A percentile compares a stretch with the other conserved stretches of the same genome.
phyloP scores from a whole-genome alignment of 53 echinoderm and acorn worm species.

The Mesocentrotus franciscanus region DNA sequence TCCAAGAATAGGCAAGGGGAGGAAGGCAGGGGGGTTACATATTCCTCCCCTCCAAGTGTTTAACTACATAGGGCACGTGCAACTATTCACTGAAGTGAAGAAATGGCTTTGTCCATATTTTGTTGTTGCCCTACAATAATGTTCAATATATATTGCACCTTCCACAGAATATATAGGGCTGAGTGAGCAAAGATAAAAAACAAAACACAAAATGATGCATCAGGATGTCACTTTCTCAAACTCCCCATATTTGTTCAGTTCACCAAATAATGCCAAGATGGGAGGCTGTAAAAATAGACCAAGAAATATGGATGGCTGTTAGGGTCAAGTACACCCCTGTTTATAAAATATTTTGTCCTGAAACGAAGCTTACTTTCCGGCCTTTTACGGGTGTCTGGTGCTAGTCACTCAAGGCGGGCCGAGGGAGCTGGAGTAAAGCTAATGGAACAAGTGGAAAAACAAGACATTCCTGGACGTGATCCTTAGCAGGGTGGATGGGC shows the following conservation, averaged over 20 bases:
- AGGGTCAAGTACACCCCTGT: slow-evolving; percentile 56
- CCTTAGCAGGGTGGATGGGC: slow-evolving; percentile 1
- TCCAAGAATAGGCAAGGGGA: too few species aligned
- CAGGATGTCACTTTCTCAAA: slow-evolving; percentile 25
- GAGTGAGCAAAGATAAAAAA: neutral
- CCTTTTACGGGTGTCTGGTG: slow-evolving; percentile 4
- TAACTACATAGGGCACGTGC: neutral
- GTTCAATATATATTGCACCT: neutral
- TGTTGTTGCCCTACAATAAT: neutral
- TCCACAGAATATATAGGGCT: neutral
- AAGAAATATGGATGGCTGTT: slow-evolving; percentile 37
- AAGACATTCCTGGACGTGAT: slow-evolving; percentile 44
- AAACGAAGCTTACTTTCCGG: neutral
- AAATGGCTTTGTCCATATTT: neutral
- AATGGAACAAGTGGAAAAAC: slow-evolving; percentile 53
- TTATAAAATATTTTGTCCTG: slow-evolving; percentile 50
- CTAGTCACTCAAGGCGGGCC: slow-evolving; percentile 9
- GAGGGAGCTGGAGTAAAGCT: slow-evolving; percentile 12
- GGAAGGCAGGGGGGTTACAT: neutral
- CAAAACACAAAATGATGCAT: neutral
- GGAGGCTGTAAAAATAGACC: slow-evolving; percentile 58
- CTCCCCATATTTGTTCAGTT: neutral
- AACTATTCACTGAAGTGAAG: neutral
- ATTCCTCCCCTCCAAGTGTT: neutral
- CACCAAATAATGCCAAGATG: neutral